Evolutionary conservation across 2,888 invertebrate genomes (phyloP), one percentile per base, ranked within the genome.

Genomic region (Dryococelus australis): DNA sequence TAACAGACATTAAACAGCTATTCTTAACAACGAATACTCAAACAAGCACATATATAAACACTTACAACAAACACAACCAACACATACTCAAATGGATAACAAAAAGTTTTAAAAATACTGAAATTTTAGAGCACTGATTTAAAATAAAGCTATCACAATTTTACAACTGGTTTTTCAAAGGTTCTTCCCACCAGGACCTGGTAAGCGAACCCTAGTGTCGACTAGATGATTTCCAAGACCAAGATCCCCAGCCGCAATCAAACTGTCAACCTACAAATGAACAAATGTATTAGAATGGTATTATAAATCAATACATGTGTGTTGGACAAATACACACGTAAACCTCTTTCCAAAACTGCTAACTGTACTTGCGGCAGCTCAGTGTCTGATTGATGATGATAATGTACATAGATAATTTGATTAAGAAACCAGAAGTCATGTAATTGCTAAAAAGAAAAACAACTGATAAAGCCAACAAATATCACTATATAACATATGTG

Each of bases 121-220:
- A 65, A 65, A 65, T n/a, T n/a, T 65, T n/a, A 51, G 65, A 65
- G 8, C n/a, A 65, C 10, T 65, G 20, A n/a, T 65, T 65, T 9
- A 65, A 16, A 65, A 65, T 65, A 65, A 65, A 65, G 65, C 65
- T 65, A 65, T 65, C 65, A 65, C 16, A n/a, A 65, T n/a, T 24
- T n/a, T 20, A 65, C 65, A 65, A 65, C 24, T 65, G 65, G 65
- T 3, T 65, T 65, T 24, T 65, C 24, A 65, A 65, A 65, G 65
- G 86, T 86, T 28, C 84, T 86, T 86, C 16, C 86, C 86, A 43
- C 86, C 83, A n/a, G 84, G 85, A 43, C 86, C 86, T 53, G 87
- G 86, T 43, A 89, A 51, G 27, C 87, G 89, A 10, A 89, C 88
- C 51, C 86, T 87, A 10, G 89, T 89, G 53, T 88, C 89, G 78